Evolutionary conservation across 1,140 invertebrate genomes (phyloP), one percentile per base, ranked within the genome.

Genomic region (Drosophila pseudoobscura): DNA sequence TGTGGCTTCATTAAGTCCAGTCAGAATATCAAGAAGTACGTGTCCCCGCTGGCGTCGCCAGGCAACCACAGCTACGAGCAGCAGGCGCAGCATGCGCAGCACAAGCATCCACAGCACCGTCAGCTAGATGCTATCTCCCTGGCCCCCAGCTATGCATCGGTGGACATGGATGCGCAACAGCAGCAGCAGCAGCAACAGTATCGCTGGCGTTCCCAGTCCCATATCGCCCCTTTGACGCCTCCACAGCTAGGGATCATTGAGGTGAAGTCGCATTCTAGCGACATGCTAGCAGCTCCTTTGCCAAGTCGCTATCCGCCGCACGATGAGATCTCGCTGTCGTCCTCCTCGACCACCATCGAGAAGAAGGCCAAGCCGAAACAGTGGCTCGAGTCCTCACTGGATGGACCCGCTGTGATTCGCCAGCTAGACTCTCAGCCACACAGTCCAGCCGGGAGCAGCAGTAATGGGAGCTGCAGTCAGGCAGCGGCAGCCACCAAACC

Each of bases 331-430:
- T 91, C 87, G 2, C 35, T 90, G 26, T 77, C 84, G 2, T 85
- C 80, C 88, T 78, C 80, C 15, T 63, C 91, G 24, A 65, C 64
- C 0, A 75, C 63, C 44, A 79, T 76, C 20, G 83, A 87, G 22
- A 87, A 87, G 66, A 87, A 88, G 24, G 39, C 90, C 17, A 92
- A 92, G 75, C 80, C 91, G 55, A 92, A 92, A 78, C 92, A 92
- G 87, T 91, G 90, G 92, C 60, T 92, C 57, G 93, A 93, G 75
- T 93, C 93, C 0, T 93, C 92, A 13, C 68, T 93, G 22, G 93
- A 93, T 71, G 92, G 92, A 7, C 92, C 92, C 0, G 78, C 83
- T 22, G 79, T 91, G 6, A 90, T 91, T 15, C 75, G 90, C 22
- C 72, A 87, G 53, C 62, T 88, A 11, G 82, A 87, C 0, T 68